Evolutionary conservation across 2,113 vertebrate species (phyloP), one percentile per base, ranked within the genome.

Genomic region (Merops nubicus): DNA sequence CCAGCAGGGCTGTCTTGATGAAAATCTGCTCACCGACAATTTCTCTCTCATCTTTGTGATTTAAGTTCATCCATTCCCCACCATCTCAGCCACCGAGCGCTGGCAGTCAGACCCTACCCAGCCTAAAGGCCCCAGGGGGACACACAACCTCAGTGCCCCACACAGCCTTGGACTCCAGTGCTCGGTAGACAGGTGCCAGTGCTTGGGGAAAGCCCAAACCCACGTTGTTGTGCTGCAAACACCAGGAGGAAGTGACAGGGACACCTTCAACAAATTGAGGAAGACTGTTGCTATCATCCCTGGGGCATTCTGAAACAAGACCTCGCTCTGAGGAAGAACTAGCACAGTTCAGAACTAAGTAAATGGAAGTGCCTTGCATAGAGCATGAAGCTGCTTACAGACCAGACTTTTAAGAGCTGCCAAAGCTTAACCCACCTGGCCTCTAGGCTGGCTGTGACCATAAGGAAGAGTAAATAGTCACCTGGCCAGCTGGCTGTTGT

Each of bases 11-110:
- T 60, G 23, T 56, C 83, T 60, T 56, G 86, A 87, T 78, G 92
- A 78, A 93, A 94, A 87, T 48, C 76, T 75, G 53, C 85, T 94
- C 76, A 8, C 64, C 18, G 86, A 59, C 2, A 2, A 75, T 74
- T 95, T 89, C 42, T 94, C 40, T 72, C 68, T 91, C 91, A 92
- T 86, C 86, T 94, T 89, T 93, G 93, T 47, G 82, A 88, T 73
- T 96, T 62, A 76, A 85, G 85, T 62, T 81, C 79, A 84, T 51
- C 53, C 0, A 0, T 56, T 76, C 65, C 78, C 64, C 26, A 5
- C 69, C 57, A 20, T 13, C 56, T 85, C 38, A 15, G 76, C 56
- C 75, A 74, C 75, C 36, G 20, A 81, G 69, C 1, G 4, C 19
- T 3, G 7, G 34, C 74, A 83, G 36, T 65, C 53, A 50, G 72